Base-by-base conservation (phyloP, 2,888 invertebrate genomes). In the Actias luna region DNA sequence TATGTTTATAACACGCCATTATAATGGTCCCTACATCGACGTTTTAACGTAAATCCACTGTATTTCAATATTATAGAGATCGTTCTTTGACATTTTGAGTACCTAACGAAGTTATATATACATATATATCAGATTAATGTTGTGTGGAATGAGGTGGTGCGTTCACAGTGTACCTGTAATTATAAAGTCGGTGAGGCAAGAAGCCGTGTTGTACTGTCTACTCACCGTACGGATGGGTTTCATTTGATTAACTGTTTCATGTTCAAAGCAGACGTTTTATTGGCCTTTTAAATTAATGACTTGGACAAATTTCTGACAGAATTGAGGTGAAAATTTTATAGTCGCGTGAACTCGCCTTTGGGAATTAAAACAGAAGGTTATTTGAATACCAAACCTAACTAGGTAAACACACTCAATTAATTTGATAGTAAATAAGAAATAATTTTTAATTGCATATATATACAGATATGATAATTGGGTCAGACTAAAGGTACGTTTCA, bases 311-410 rank as follows among this genome's bases (percentile, higher is more conserved):
- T 55, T n/a, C 55, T 29, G n/a, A n/a, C 55, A 55, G n/a, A 55
- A 55, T 55, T 55, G 29, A 55, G 27, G 55, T 55, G 55, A 55
- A 55, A 29, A 55, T 29, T 27, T 55, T 55, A 55, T 29, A 55
- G 55, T 29, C 16, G 55, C 29, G 55, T n/a, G 55, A 55, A 55
- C n/a, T n/a, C 55, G 22, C 55, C 16, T 16, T 55, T 55, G 29
- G n/a, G 16, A 55, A 29, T 55, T 29, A 29, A 16, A 16, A 29
- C n/a, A 1, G 55, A 18, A 29, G 55, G 55, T n/a, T 29, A 55
- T 55, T 55, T 29, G n/a, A 10, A 5, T 16, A 25, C 22, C 25
- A 50, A 50, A 50, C 46, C 4, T 22, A 14, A 22, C 10, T 46
- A 12, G 1, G 25, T 14, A 22, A 50, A 50, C 46, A 8, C 25